Evolutionary conservation across 2,797 vertebrate species (phyloP).

Genomic region (Synanceia verrucosa): DNA sequence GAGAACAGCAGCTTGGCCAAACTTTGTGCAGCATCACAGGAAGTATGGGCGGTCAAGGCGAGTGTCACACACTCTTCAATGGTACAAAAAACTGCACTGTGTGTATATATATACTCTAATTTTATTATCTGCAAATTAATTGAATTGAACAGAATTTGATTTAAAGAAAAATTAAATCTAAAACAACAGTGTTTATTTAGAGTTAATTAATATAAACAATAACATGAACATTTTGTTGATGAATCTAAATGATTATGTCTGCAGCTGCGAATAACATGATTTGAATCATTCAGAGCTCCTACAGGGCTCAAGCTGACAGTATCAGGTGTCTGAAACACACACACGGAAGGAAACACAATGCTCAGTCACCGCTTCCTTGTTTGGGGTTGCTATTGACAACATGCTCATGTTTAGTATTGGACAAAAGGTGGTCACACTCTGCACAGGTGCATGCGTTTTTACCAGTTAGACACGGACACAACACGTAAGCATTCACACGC

Average conservation of each 20-base stretch:
- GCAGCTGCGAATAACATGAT: not conserved
- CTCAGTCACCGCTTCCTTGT: conserved; percentile 5
- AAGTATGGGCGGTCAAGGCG: too few relatives aligned
- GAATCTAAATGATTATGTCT: not conserved
- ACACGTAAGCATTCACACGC: not conserved
- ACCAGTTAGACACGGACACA: not conserved
- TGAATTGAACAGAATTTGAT: not conserved
- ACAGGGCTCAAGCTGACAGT: not conserved
- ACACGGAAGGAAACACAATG: conserved; percentile 11
- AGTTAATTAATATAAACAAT: not conserved
- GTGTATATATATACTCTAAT: too few relatives aligned
- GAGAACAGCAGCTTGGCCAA: too few relatives aligned
- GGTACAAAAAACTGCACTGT: not conserved
- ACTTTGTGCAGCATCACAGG: too few relatives aligned
- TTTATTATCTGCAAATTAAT: not conserved
- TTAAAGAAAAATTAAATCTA: not conserved
- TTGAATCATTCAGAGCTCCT: not conserved
- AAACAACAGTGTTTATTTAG: not conserved
- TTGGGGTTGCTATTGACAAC: conserved; percentile 62
- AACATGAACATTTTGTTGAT: not conserved
- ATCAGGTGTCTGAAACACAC: conserved; percentile 25
- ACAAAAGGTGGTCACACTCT: conserved; percentile 32
- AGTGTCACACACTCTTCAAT: too few relatives aligned
- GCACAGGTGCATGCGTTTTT: conserved; percentile 27
- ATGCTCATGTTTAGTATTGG: conserved; percentile 31